Evolutionary conservation across 37 sponge, comb jelly and placozoan species (phyloP), one percentile per base, ranked within the genome.

Genomic region (Cliona cf. orientalis): DNA sequence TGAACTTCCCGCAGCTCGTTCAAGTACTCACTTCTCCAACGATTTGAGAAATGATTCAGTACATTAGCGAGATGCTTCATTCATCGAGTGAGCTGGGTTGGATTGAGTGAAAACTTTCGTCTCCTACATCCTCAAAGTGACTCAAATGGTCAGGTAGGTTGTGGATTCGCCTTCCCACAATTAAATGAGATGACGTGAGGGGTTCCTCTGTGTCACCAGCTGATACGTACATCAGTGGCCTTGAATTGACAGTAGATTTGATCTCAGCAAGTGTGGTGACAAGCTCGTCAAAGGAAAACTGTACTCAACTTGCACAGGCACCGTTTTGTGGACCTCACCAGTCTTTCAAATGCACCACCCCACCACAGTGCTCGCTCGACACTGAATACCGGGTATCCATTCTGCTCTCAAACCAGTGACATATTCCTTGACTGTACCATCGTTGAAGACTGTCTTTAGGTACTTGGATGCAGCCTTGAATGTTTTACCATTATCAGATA

Each of bases 161-260:
- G n/a, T n/a, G n/a, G n/a, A n/a, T n/a, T n/a, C n/a, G n/a, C n/a
- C n/a, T n/a, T n/a, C n/a, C n/a, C n/a, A n/a, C n/a, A n/a, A n/a
- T n/a, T n/a, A n/a, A n/a, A n/a, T n/a, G n/a, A n/a, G n/a, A n/a
- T n/a, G n/a, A n/a, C n/a, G n/a, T n/a, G n/a, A n/a, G n/a, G n/a
- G n/a, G n/a, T n/a, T n/a, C n/a, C n/a, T 74, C 75, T 22, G 26
- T 74, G 75, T 74, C 75, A 11, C 31, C 57, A 32, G 58, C 12
- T 14, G 75, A 53, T 6, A 74, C 57, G 31, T 74, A 74, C 11
- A 57, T 23, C 58, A 74, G 28, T 6, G 75, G 75, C 42, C 71
- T 14, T 22, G 28, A 39, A 35, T 70, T 70, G 42, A 70, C 14
- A 12, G n/a, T 35, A 17, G 58, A 49, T 21, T 53, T 32, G 25